Base-by-base conservation (phyloP, 1,140 invertebrate species). In the Dendroctonus valens region DNA sequence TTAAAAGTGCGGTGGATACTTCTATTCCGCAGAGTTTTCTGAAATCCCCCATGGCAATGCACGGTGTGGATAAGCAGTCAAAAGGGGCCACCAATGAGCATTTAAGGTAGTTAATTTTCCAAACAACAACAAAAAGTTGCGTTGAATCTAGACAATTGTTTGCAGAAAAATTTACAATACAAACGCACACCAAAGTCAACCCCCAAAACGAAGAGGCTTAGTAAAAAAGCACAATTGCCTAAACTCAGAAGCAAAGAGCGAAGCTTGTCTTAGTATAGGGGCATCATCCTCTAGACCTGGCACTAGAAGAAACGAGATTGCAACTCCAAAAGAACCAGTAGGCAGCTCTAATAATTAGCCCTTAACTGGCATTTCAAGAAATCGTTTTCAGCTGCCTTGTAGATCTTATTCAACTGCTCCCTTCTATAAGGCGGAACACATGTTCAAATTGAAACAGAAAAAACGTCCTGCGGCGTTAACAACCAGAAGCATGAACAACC, bases 1-100 rank as follows among this genome's bases (percentile, higher is more conserved):
- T 69, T 41, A 73, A 73, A 71, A 66, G 68, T 49, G 59, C 68
- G 11, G 67, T 73, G 54, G 69, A 74, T 70, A 68, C 61, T 73
- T 73, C 71, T 57, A 38, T 62, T 59, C 71, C 70, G 7, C 62
- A 69, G 68, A 65, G 65, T 59, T 65, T 69, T 26, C 54, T 60
- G 6, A 70, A 69, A n/a, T 58, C 53, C n/a, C 59, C 59, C 7
- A 52, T 63, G 55, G 59, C 66, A 37, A 44, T 59, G 41, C 48
- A 52, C 12, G 46, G 38, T n/a, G 57, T 62, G 8, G 46, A 58
- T 46, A 66, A 65, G 38, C 41, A 15, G 5, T 11, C 39, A 38
- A 59, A 67, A 15, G 50, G 39, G 41, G 52, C 42, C 26, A 57
- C 58, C 0, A 63, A 63, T 63, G 65, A 67, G 54, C 26, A 49